These are phyloP conservation scores for Gryllus longicercus DNA, from an alignment of 2,888 invertebrate genomes.

Conservation along the genomic window DNA sequence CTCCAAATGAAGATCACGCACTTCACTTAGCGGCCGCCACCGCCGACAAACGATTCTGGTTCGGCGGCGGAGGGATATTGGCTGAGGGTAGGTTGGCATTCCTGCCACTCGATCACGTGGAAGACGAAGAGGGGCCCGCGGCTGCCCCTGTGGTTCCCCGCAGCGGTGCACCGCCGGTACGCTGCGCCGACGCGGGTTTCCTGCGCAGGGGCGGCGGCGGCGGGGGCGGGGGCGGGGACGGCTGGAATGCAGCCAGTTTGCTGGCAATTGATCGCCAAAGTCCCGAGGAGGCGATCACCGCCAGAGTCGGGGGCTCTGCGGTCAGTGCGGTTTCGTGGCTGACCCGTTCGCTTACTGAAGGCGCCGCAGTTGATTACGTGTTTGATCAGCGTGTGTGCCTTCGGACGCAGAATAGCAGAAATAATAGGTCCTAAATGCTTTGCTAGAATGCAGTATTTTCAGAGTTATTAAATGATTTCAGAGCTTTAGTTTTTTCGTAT, in stretches of 20 bases:
- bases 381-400: background rate
- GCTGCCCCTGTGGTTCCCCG: background rate
- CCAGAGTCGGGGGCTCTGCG: background rate
- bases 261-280: background rate
- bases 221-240: background rate
- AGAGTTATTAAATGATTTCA: too few relatives aligned
- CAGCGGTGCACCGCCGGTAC: background rate
- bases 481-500: too few relatives aligned
- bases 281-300: background rate
- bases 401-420: too few relatives aligned
- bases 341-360: background rate
- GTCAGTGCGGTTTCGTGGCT: background rate
- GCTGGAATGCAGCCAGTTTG: constrained; percentile 1
- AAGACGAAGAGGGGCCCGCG: background rate
- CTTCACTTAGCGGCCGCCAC: background rate
- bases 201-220: background rate
- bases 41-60: background rate
- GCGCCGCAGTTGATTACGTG: background rate
- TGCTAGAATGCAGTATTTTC: too few relatives aligned
- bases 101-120: constrained; percentile 17
- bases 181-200: background rate
- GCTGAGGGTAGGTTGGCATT: background rate
- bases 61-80: background rate
- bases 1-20: constrained; percentile 9
- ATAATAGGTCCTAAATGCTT: too few relatives aligned